Evolutionary conservation across 2,888 invertebrate genomes (phyloP), one percentile per base, ranked within the genome.

Genomic region (Himalopsyche japonica): DNA sequence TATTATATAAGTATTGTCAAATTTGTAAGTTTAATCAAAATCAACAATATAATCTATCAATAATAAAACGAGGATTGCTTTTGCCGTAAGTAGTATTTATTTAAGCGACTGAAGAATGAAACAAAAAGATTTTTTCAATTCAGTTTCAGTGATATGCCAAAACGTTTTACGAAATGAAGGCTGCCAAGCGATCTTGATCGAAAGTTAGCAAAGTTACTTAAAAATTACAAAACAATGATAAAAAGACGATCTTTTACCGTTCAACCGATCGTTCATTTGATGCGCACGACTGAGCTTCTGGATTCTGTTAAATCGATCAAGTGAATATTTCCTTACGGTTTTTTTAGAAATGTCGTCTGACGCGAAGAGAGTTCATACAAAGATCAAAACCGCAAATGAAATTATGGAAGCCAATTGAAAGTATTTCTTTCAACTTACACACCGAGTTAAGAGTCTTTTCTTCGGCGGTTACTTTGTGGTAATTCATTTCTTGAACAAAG

Each of bases 231-330:
- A 57, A 57, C 57, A 57, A 57, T 57, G 20, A 57, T 20, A 57
- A 57, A 57, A 57, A 32, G 8, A 32, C 15, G 37, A 57, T 37
- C n/a, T 34, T 78, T 78, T 78, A 78, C 78, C 78, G 78, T 78
- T 78, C 43, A 8, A 20, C 43, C n/a, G 34, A 37, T 37, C 43
- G 34, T 20, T 37, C 43, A 43, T 78, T n/a, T 37, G 43, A 43
- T 78, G 34, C 78, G 78, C 78, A 78, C 78, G 78, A 78, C 43
- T 24, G 78, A 18, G 34, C 78, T 78, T 78, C 78, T 37, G 43
- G 78, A 78, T 43, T 43, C 8, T 24, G 43, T 43, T 34, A 78
- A 78, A 24, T 34, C 43, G 24, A 43, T 78, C 78, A 24, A 37
- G 24, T 78, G 37, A 57, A 57, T 7, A 30, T 76, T 32, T 76